Evolutionary conservation across 2,797 vertebrate genomes (phyloP).

Genomic region (Falco naumanni): DNA sequence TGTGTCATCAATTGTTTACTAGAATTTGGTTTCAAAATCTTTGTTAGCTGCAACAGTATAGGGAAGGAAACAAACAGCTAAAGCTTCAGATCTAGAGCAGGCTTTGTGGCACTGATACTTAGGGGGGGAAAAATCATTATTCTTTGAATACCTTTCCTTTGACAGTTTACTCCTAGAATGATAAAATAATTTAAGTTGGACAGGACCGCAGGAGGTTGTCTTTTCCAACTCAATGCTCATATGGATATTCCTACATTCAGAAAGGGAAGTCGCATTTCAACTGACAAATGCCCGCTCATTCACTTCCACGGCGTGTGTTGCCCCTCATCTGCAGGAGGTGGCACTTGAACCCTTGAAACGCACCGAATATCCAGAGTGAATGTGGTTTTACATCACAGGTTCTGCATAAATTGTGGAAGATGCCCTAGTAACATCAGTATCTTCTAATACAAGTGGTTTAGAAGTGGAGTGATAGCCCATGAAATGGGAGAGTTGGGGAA

Average conservation of each 20-base stretch:
- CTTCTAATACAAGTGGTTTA: not conserved
- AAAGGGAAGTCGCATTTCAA: not conserved
- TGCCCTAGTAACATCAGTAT: too few relatives aligned
- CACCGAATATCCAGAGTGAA: fast-evolving
- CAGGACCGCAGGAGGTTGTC: not conserved
- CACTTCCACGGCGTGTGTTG: too few relatives aligned
- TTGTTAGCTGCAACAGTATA: not conserved
- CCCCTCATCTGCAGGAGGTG: constrained; percentile 48
- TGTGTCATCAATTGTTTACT: not conserved
- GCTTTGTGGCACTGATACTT: not conserved
- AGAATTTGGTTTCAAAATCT: not conserved
- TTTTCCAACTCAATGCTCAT: fast-evolving
- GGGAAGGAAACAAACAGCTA: not conserved
- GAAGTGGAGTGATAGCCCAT: not conserved
- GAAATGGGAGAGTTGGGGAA: not conserved
- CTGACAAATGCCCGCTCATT: fast-evolving
- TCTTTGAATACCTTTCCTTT: not conserved
- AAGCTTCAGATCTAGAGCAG: not conserved
- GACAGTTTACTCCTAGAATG: not conserved
- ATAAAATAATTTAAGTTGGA: not conserved
- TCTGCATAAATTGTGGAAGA: not conserved
- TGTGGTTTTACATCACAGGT: fast-evolving
- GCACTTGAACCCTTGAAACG: constrained; percentile 35
- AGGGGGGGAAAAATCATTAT: not conserved
- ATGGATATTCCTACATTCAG: fast-evolving